phyloP scores from a whole-genome alignment of 2,113 vertebrate species.

The Syrrhaptes paradoxus region DNA sequence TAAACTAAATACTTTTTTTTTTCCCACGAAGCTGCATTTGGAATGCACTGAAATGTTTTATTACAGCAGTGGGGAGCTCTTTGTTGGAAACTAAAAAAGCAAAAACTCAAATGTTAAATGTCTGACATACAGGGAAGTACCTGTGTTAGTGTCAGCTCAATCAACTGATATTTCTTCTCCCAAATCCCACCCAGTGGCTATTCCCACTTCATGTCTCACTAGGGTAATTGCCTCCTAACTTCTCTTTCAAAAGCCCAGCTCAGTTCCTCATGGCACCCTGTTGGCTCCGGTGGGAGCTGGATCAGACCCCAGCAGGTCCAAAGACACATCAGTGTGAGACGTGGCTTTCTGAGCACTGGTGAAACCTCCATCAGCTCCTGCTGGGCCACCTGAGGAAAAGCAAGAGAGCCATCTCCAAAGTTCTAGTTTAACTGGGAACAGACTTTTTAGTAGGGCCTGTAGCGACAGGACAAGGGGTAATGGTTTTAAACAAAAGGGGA shows the following conservation, averaged over 20 bases:
- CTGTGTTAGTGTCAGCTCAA: background rate
- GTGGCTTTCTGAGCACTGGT: background rate
- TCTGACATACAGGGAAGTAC: background rate
- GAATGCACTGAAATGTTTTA: background rate
- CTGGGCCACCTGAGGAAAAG: background rate
- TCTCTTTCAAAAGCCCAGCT: background rate
- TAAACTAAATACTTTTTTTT: background rate
- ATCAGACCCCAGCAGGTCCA: background rate
- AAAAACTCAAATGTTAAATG: background rate
- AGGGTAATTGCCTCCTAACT: background rate
- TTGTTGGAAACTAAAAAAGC: background rate
- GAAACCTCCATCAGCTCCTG: background rate
- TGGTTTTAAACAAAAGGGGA: too few species aligned
- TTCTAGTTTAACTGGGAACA: background rate
- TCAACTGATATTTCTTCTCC: background rate
- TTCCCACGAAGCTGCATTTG: background rate
- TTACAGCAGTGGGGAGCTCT: background rate
- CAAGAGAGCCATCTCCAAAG: background rate
- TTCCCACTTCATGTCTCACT: background rate
- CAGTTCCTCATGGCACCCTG: background rate
- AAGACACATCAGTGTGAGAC: background rate
- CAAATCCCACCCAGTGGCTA: background rate
- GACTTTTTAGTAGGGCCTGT: background rate
- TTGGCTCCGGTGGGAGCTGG: background rate
- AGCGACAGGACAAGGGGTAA: too few species aligned